Base-by-base conservation (phyloP, 2,797 vertebrate species). In the Mormyrus proboscirostris region DNA sequence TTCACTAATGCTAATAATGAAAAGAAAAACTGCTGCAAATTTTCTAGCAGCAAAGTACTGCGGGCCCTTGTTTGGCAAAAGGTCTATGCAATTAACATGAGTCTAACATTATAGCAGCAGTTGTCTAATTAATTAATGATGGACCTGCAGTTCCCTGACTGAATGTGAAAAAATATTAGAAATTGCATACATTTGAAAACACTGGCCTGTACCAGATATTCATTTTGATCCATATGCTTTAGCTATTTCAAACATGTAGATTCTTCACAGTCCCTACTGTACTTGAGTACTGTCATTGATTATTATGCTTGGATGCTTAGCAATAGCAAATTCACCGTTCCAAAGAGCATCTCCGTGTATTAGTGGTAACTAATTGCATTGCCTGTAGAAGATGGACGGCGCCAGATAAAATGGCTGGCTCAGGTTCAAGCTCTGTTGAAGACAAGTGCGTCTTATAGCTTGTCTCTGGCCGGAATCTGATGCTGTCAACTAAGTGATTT, bases 361-460 rank as follows among this genome's bases (percentile, higher is more conserved):
- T 96, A 96, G 95, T 96, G 95, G 95, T 94, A 95, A 95, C 95
- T 96, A 96, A 97, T 96, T 96, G 95, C 95, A 96, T 97, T 97
- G 96, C 96, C 95, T 96, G 95, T 90, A 95, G 94, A 94, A 96
- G 96, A 96, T 95, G 95, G 94, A 96, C 95, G 96, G 96, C 96
- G 96, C 96, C 96, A 94, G 95, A 95, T 95, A 95, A 96, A 96
- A 95, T 90, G 95, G 92, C 92, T 95, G 95, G 95, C 93, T 93
- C 93, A 92, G 91, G 93, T 93, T 95, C 93, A 93, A 95, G 91
- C 95, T 95, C 94, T 95, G 95, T 95, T 92, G 95, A 95, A 94
- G 94, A 94, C 95, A 96, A 96, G 95, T 96, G 94, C 94, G 95
- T 94, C 94, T 96, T 95, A 94, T 94, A 95, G 95, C 95, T 95